These are phyloP conservation scores for Cryptosula pallasiana DNA, from an alignment of 2,888 invertebrate species.

Conservation along the genomic window DNA sequence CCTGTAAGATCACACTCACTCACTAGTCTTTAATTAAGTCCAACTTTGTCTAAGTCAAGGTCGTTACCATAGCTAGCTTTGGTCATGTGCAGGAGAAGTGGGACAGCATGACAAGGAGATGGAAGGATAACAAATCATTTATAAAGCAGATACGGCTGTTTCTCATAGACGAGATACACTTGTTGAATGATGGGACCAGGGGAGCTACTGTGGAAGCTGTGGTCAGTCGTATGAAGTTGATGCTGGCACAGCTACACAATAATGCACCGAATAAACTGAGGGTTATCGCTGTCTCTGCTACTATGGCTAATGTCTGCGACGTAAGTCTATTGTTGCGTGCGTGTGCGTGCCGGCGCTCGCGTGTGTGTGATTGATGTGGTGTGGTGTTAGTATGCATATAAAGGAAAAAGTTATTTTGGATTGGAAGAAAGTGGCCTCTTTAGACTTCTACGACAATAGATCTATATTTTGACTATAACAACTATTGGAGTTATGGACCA, in stretches of 20 bases:
- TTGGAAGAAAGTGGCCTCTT: too few relatives aligned
- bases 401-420: too few relatives aligned
- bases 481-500: too few relatives aligned
- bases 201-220: conserved; percentile 75
- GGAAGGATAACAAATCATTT: conserved; percentile 64
- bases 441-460: too few relatives aligned
- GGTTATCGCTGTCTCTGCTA: conserved; percentile 74
- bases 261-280: conserved; percentile 44
- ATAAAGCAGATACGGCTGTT: conserved; percentile 58
- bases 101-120: conserved; percentile 72
- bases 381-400: too few relatives aligned
- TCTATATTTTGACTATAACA: too few relatives aligned
- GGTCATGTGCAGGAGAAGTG: conserved; percentile 65
- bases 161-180: conserved; percentile 68
- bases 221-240: conserved; percentile 74
- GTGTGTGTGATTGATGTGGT: too few relatives aligned
- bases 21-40: too few relatives aligned
- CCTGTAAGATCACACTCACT: conserved; percentile 66
- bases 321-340: conserved; percentile 46
- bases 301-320: conserved; percentile 72
- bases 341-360: too few relatives aligned
- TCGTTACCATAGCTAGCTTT: too few relatives aligned
- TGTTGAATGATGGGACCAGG: conserved; percentile 66
- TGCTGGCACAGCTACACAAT: conserved; percentile 52
- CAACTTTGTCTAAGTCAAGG: too few relatives aligned